Base-by-base conservation (phyloP, 2,797 vertebrate species). In the Sternotherus odoratus region DNA sequence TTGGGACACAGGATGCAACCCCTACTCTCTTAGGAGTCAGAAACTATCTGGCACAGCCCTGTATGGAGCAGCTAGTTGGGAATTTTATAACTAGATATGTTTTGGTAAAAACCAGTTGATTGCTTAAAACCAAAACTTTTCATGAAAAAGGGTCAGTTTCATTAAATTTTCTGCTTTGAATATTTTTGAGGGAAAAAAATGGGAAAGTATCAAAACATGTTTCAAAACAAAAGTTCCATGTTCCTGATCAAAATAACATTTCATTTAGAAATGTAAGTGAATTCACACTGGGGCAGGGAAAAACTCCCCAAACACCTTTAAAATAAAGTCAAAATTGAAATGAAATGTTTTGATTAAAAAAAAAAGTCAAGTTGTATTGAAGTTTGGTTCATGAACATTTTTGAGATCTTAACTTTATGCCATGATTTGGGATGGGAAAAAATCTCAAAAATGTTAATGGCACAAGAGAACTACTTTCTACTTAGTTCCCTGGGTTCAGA, bases 11-110 rank as follows among this genome's bases (percentile, higher is more conserved):
- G 36, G 60, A 82, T n/a, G 15, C 53, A 53, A 56, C 50, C 21
- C 57, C 57, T 66, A 36, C 50, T 51, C 21, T 53, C 60, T 1
- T 0, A 46, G 75, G 46, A 80, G 49, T 24, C 0, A 1, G 69
- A 39, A 80, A 21, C 50, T 69, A 8, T 5, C 12, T 49, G 78
- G 48, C 1, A 1, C 19, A 49, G 63, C 4, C 24, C 1, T n/a
- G 12, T 53, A 9, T 36, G 28, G 13, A 66, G 63, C 9, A 66
- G n/a, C 16, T n/a, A 19, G 17, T 36, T 66, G n/a, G 19, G 63
- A 66, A 21, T 43, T 43, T 43, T 72, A 23, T 43, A 23, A 72
- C 23, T 39, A 36, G 28, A 66, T n/a, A 26, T 43, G 10, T 72
- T 43, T 72, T 43, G 11, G 10, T 43, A 12, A 26, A 43, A 66